phyloP scores from a whole-genome alignment of 64 coral and sea anemone genomes.

The Pocillopora damicornis region DNA sequence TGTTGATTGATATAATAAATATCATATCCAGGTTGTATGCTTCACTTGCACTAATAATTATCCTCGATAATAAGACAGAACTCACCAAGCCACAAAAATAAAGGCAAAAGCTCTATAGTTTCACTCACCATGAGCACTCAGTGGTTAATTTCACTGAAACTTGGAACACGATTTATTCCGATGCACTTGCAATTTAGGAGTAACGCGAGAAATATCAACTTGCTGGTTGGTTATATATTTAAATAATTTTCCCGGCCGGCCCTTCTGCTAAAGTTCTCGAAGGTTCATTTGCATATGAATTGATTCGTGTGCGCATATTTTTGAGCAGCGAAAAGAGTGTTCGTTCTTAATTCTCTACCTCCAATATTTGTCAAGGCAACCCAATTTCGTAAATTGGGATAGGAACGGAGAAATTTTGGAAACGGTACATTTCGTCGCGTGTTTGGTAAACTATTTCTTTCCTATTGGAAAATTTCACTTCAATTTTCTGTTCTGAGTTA shows the following conservation, averaged over 20 bases:
- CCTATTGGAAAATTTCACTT: too few relatives aligned
- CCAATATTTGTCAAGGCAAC: background rate
- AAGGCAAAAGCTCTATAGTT: too few relatives aligned
- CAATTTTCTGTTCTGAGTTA: too few relatives aligned
- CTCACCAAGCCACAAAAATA: too few relatives aligned
- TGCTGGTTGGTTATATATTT: background rate
- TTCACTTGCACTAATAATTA: background rate
- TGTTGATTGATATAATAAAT: background rate
- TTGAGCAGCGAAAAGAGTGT: background rate
- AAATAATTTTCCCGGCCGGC: background rate
- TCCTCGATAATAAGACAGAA: background rate
- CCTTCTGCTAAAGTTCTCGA: background rate
- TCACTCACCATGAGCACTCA: too few relatives aligned
- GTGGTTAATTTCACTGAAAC: too few relatives aligned
- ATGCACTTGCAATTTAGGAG: too few relatives aligned
- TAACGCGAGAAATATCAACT: background rate
- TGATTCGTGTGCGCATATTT: background rate
- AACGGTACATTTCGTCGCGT: too few relatives aligned
- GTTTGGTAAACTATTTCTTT: too few relatives aligned
- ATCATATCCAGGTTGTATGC: background rate
- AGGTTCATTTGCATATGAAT: conserved; percentile 18
- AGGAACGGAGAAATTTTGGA: too few relatives aligned
- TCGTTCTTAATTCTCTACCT: background rate
- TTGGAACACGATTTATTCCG: too few relatives aligned
- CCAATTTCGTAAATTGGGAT: background rate